Base-by-base conservation (phyloP, 2,888 invertebrate genomes). In the Pseudeuparius sepicola region DNA sequence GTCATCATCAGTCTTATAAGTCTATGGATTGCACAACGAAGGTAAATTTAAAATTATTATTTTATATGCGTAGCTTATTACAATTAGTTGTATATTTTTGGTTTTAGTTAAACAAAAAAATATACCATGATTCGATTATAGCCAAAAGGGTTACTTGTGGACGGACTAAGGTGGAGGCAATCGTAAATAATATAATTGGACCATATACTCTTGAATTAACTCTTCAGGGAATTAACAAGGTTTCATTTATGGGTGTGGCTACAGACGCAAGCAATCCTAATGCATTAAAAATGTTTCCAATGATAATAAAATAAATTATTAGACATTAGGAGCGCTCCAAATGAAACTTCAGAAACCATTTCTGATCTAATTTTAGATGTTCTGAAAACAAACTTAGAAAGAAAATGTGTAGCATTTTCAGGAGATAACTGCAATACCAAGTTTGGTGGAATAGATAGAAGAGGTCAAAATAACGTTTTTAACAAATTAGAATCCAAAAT, bases 321-420 rank as follows among this genome's bases (percentile, higher is more conserved):
- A 20, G 32, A 32, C 26, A 32, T 37, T 15, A 23, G 32, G 13
- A 32, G 13, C 23, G 20, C 27, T 27, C 7, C 11, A 15, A 32
- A 25, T 30, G 31, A 36, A 36, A 36, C 31, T 13, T 31, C 36
- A 15, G 36, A 36, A 36, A 36, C 36, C 26, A 26, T 36, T 31
- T 3, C 31, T 20, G 26, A 29, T 20, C 13, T 36, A 16, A 13
- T 36, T 12, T 31, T 10, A 13, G 12, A 24, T 26, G 25, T 26
- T 18, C 20, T 36, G 11, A 17, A 26, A 17, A 25, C 23, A 17
- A 18, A 26, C 24, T 12, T 31, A 5, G 14, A 11, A 10, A 3
- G 25, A 26, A 36, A 36, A 25, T 31, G 12, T 12, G 18, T 36
- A 16, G 24, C 36, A 17, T 36, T 31, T 36, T 36, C 36, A 10